Evolutionary conservation across 2,113 vertebrate species (phyloP), one percentile per base, ranked within the genome.

Genomic region (Procapra przewalskii): DNA sequence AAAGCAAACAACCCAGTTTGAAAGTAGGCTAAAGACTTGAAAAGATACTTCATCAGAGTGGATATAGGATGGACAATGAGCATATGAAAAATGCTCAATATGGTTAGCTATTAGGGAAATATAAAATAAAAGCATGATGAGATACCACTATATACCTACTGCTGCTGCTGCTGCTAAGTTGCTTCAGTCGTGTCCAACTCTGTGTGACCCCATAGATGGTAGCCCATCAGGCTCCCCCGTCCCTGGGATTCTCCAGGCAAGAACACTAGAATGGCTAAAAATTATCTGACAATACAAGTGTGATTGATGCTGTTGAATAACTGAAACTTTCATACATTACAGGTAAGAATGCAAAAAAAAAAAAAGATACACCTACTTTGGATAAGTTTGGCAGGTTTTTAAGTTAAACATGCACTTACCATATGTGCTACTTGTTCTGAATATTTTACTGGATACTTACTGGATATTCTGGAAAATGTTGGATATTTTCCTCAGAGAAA

Each of bases 331-430:
- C 14, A 16, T 48, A 45, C 14, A 23, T 3, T 43, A 14, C 40
- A 71, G 36, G 6, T 52, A 19, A 19, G 7, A 87, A 89, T 59
- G 17, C 31, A 52, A 80, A 91, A 88, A 29, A 43, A 17, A 31
- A 48, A 19, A n/a, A 23, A 11, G 62, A 64, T 54, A 60, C 6
- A 43, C 2, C 25, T 12, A 81, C 60, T 71, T 67, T 62, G 43
- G 17, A 88, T 96, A 88, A 88, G 3, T 50, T 54, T 36, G 29
- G 33, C 13, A 96, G 36, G 3, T 19, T 50, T 91, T 88, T 92
- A 88, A 91, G 40, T 45, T 88, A 88, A 93, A 31, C 25, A 60
- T 50, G 2, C 5, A 85, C 17, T 62, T 92, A 59, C 3, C 43
- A 45, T 27, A 64, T 7, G 3, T 60, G 25, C 10, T 17, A 62